Conservation (phyloP, 2,113 vertebrate species). For the Pelecanoides urinatrix region DNA sequence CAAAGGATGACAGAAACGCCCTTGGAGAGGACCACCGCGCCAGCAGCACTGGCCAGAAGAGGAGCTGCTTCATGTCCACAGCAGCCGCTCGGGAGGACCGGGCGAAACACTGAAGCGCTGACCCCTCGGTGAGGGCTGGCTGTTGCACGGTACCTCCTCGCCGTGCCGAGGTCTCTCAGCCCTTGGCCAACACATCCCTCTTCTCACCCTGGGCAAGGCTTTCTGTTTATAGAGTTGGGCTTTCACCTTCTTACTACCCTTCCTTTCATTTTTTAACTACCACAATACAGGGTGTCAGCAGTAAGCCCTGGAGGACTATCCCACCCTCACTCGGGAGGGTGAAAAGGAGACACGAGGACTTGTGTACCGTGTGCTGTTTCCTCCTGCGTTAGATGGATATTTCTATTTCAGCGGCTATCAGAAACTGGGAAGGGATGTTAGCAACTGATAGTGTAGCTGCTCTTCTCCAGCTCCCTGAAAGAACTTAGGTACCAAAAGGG, state of each 20-base stretch:
- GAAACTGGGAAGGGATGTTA: background rate
- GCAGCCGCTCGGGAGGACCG: background rate
- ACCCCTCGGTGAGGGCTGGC: background rate
- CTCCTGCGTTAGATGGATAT: background rate
- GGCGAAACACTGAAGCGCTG: rapidly evolving
- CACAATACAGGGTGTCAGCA: background rate
- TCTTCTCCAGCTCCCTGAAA: background rate
- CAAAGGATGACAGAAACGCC: background rate
- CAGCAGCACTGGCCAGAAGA: background rate
- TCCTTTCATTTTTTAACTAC: background rate
- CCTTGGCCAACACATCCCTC: background rate
- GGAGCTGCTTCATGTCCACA: background rate
- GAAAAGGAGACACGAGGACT: background rate
- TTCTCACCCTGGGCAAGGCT: background rate
- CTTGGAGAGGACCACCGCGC: background rate
- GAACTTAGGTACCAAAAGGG: background rate
- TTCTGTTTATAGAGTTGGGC: background rate
- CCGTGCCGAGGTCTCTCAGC: background rate
- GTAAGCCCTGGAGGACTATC: background rate
- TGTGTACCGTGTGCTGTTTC: background rate
- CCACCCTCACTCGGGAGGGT: background rate
- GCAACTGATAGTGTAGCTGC: background rate
- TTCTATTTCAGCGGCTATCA: background rate
- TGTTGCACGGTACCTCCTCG: background rate
- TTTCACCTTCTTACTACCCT: background rate